These are phyloP conservation scores for Dione juno DNA, from an alignment of 2,888 invertebrate species.

Conservation along the genomic window DNA sequence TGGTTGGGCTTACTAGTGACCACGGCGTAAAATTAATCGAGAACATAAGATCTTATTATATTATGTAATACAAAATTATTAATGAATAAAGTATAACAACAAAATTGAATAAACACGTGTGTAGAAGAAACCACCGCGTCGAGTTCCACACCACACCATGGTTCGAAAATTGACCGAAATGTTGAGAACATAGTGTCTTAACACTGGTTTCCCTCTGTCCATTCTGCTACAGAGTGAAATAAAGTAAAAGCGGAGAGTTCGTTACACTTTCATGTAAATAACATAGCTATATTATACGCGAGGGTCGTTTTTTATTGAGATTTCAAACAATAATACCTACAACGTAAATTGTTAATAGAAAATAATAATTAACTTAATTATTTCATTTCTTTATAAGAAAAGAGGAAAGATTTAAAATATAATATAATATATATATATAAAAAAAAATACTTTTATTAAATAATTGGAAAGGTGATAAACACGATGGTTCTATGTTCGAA, in stretches of 20 bases:
- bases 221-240: background rate
- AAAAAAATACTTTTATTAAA: background rate
- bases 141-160: too few relatives aligned
- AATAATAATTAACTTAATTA: background rate
- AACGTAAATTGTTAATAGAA: background rate
- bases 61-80: too few relatives aligned
- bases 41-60: too few relatives aligned
- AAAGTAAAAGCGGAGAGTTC: background rate
- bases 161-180: too few relatives aligned
- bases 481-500: too few relatives aligned
- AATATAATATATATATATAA: background rate
- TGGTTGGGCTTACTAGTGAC: too few relatives aligned
- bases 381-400: background rate
- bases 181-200: background rate
- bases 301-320: background rate
- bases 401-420: background rate
- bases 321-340: background rate
- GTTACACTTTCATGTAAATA: background rate
- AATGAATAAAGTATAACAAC: too few relatives aligned
- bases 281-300: background rate
- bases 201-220: background rate
- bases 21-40: too few relatives aligned
- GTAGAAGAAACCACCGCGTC: too few relatives aligned
- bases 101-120: too few relatives aligned
- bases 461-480: background rate